Evolutionary conservation across 37 sponge, comb jelly and placozoan genomes (phyloP).

Genomic region (Cliona cf. orientalis): DNA sequence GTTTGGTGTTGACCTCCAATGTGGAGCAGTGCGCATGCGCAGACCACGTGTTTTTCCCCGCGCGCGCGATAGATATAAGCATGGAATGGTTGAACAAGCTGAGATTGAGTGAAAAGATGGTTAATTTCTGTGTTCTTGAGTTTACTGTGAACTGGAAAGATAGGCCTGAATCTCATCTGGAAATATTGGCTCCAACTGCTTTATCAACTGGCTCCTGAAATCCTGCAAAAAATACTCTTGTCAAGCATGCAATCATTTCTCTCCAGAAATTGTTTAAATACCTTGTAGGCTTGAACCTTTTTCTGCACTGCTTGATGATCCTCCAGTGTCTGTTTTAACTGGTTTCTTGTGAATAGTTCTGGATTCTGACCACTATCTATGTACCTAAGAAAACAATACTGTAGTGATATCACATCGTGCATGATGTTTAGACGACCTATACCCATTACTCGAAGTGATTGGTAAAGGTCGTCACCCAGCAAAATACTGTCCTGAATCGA

Average conservation of each 20-base stretch:
- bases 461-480: too few relatives aligned
- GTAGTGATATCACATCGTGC: background rate
- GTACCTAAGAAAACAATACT: conserved; percentile 34
- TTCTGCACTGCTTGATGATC: conserved; percentile 60
- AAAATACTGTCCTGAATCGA: too few relatives aligned
- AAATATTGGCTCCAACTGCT: conserved; percentile 64
- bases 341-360: conserved; percentile 71
- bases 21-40: too few relatives aligned
- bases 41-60: too few relatives aligned
- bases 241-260: background rate
- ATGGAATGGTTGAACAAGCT: too few relatives aligned
- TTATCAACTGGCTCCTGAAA: conserved; percentile 67
- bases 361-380: conserved; percentile 79
- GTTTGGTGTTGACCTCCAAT: too few relatives aligned
- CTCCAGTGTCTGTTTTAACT: conserved; percentile 61
- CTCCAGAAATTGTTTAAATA: background rate
- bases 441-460: too few relatives aligned
- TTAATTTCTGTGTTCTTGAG: too few relatives aligned
- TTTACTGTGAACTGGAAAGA: conserved; percentile 7
- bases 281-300: conserved; percentile 73
- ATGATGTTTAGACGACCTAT: background rate
- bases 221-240: conserved; percentile 30
- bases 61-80: too few relatives aligned
- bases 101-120: too few relatives aligned
- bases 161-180: conserved; percentile 55